Evolutionary conservation across 2,113 vertebrate genomes (phyloP).

Genomic region (Alethe diademata): DNA sequence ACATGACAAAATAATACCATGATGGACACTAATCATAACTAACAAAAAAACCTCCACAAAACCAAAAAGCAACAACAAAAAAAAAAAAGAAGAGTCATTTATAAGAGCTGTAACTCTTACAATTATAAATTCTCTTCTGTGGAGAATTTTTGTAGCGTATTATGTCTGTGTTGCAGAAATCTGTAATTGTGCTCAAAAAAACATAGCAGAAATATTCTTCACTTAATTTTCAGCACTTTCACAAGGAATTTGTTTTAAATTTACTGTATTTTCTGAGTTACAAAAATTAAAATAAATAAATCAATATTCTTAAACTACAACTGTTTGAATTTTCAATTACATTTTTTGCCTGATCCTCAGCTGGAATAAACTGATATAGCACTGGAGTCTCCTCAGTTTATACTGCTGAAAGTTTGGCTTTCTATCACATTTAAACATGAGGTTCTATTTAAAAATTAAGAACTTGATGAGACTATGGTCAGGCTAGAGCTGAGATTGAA

Average conservation of each 20-base stretch:
- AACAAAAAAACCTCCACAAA: not conserved
- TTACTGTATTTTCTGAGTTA: not conserved
- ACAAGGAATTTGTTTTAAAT: not conserved
- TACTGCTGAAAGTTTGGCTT: not conserved
- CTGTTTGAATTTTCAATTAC: not conserved
- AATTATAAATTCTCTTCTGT: not conserved
- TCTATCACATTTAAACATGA: not conserved
- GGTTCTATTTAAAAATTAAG: not conserved
- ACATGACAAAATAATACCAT: not conserved
- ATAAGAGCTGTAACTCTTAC: not conserved
- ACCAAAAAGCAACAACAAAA: too few relatives aligned
- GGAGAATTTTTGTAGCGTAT: not conserved
- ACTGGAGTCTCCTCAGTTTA: not conserved
- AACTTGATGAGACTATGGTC: not conserved
- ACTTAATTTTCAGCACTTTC: not conserved
- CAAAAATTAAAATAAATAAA: not conserved
- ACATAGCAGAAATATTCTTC: not conserved
- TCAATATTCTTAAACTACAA: not conserved
- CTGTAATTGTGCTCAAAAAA: not conserved
- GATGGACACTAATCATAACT: not conserved
- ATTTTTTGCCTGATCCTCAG: not conserved
- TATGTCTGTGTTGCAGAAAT: not conserved
- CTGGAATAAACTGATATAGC: not conserved
- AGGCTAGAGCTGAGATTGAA: not conserved
- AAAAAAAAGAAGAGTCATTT: not conserved